Evolutionary conservation across 1,140 invertebrate genomes (phyloP).

Genomic region (Brachionus koreanus): DNA sequence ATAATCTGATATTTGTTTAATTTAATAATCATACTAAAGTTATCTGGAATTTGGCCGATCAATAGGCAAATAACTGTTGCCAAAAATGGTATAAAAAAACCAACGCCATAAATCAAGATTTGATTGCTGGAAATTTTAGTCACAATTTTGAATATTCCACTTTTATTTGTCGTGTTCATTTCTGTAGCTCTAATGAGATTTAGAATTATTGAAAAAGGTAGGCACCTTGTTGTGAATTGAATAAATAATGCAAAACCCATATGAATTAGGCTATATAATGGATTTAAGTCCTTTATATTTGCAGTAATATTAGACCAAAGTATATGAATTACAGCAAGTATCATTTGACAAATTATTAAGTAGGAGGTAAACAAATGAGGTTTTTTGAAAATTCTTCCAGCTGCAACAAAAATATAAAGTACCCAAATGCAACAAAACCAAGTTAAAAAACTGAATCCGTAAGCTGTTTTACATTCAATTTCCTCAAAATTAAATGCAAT

Average conservation of each 20-base stretch:
- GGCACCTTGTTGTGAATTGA: background rate
- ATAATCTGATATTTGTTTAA: constrained; percentile 18
- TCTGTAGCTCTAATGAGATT: background rate
- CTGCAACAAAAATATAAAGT: constrained; percentile 2
- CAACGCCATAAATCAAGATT: background rate
- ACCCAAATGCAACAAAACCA: constrained; percentile 61
- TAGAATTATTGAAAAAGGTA: background rate
- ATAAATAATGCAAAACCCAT: constrained; percentile 49
- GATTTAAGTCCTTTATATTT: constrained; percentile 55
- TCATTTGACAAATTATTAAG: constrained; percentile 14
- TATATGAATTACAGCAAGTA: constrained; percentile 41
- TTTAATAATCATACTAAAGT: background rate
- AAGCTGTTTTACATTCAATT: constrained; percentile 72
- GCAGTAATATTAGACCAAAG: constrained; percentile 47
- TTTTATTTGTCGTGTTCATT: background rate
- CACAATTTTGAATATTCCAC: background rate
- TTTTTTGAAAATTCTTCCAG: background rate
- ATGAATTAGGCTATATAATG: constrained; percentile 75
- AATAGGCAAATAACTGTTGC: background rate
- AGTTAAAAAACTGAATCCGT: constrained; percentile 75
- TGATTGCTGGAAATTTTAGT: background rate
- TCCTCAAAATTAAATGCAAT: constrained; percentile 64
- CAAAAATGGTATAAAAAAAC: constrained; percentile 7
- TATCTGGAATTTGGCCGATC: background rate
- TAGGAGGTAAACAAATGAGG: constrained; percentile 18